Percentiles rank a stretch among this genome's conserved stretches.
Evolutionary conservation across 1,140 invertebrate genomes (phyloP).

Genomic region (Drosophila littoralis): DNA sequence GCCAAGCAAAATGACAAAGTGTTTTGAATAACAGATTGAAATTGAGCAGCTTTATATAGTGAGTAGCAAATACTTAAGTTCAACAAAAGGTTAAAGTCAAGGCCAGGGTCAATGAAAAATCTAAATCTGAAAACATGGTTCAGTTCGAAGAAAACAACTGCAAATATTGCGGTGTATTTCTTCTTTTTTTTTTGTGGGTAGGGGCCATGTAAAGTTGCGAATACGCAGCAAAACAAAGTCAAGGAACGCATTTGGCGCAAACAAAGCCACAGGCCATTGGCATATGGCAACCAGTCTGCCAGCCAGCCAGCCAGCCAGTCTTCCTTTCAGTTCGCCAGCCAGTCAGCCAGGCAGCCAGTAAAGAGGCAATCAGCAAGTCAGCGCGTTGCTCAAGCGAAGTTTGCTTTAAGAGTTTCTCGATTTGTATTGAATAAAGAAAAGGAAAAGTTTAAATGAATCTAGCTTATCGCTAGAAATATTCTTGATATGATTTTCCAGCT

Average conservation of each 20-base stretch:
- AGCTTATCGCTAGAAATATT: too few species aligned
- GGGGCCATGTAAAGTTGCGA: not conserved
- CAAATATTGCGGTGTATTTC: not conserved
- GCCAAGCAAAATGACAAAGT: not conserved
- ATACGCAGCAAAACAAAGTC: constrained; percentile 38
- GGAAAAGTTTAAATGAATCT: not conserved
- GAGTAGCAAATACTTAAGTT: not conserved
- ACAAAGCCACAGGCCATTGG: constrained; percentile 75
- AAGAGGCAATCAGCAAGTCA: constrained; percentile 36
- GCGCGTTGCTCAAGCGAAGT: constrained; percentile 5
- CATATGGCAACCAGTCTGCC: constrained; percentile 46
- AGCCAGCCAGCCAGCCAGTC: constrained; percentile 14
- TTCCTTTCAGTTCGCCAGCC: constrained; percentile 1
- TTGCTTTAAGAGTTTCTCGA: constrained; percentile 8
- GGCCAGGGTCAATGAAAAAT: constrained; percentile 32
- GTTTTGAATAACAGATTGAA: not conserved
- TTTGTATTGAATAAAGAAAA: not conserved
- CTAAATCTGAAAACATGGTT: constrained; percentile 24
- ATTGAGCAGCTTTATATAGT: not conserved
- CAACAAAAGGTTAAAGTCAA: constrained; percentile 39
- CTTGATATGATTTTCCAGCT: too few species aligned
- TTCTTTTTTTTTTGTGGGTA: not conserved
- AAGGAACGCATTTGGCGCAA: constrained; percentile 64
- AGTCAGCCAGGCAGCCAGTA: constrained; percentile 10
- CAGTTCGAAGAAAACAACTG: constrained; percentile 13